These are phyloP conservation scores for Heteronetta atricapilla DNA, from an alignment of 2,113 vertebrate genomes.

Conservation along the genomic window DNA sequence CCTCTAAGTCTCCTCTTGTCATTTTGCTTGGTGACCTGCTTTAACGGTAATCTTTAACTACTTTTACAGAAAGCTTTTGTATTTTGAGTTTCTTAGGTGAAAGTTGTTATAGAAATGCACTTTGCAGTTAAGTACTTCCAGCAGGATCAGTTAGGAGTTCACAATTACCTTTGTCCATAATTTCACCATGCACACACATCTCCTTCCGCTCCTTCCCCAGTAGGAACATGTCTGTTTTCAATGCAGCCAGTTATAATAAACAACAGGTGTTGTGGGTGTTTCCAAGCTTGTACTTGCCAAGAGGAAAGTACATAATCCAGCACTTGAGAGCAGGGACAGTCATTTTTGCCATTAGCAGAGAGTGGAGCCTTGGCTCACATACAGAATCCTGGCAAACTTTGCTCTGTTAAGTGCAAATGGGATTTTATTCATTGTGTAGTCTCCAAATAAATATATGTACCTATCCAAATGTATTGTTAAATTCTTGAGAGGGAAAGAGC, in stretches of 20 bases:
- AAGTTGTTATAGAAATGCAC: not conserved
- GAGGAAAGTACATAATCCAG: slow-evolving; percentile 55
- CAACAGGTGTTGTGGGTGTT: slow-evolving; percentile 63
- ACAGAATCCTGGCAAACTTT: slow-evolving; percentile 59
- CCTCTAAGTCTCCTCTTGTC: not conserved
- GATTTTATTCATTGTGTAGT: slow-evolving; percentile 64
- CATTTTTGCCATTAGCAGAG: slow-evolving; percentile 68
- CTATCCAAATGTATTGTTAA: slow-evolving; percentile 67
- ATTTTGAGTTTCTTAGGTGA: not conserved
- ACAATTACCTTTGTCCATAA: not conserved
- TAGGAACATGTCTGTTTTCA: not conserved
- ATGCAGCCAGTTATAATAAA: slow-evolving; percentile 45
- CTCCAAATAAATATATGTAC: slow-evolving; percentile 74
- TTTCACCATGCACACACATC: not conserved
- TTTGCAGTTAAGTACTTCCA: not conserved
- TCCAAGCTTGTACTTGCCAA: slow-evolving; percentile 47
- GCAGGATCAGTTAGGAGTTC: not conserved
- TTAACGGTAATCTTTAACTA: not conserved
- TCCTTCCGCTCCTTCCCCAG: too few relatives aligned
- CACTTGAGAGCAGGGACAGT: slow-evolving; percentile 53
- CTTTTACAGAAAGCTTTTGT: not conserved
- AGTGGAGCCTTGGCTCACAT: slow-evolving; percentile 58
- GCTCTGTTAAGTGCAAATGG: slow-evolving; percentile 70
- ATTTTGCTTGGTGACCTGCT: not conserved
- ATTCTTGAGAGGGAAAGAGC: slow-evolving; percentile 64